Conservation (phyloP, 2,797 vertebrate species). For the Capromys pilorides region DNA sequence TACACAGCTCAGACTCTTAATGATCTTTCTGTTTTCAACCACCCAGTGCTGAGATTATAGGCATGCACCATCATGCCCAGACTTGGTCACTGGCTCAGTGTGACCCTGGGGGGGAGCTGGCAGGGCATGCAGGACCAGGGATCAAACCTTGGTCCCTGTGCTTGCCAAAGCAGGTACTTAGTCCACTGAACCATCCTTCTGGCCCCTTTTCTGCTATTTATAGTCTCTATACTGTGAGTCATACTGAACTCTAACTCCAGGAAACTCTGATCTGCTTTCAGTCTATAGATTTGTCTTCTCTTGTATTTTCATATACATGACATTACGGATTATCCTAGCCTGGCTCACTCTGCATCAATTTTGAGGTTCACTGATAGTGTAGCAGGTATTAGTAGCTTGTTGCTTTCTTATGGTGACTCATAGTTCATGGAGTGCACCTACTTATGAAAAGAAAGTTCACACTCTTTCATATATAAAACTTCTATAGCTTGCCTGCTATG, state of each 20-base stretch:
- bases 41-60: too few relatives aligned
- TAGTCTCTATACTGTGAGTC: not conserved
- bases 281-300: not conserved
- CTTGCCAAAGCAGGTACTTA: too few relatives aligned
- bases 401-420: not conserved
- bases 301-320: conserved; percentile 40
- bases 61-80: too few relatives aligned
- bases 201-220: not conserved
- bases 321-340: conserved; percentile 23
- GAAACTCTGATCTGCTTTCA: not conserved
- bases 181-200: too few relatives aligned
- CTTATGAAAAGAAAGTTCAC: not conserved
- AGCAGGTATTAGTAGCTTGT: not conserved
- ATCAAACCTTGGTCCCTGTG: too few relatives aligned
- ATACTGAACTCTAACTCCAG: not conserved
- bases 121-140: too few relatives aligned
- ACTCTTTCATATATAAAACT: not conserved
- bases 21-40: too few relatives aligned
- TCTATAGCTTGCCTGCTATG: not conserved
- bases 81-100: too few relatives aligned
- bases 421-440: not conserved
- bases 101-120: too few relatives aligned
- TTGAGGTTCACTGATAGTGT: not conserved
- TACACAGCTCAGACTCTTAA: too few relatives aligned
- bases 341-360: conserved; percentile 8